Percentiles rank a stretch among this genome's conserved stretches.
Conservation (phyloP, 2,888 invertebrate species). For the Epicampocera succincta region DNA sequence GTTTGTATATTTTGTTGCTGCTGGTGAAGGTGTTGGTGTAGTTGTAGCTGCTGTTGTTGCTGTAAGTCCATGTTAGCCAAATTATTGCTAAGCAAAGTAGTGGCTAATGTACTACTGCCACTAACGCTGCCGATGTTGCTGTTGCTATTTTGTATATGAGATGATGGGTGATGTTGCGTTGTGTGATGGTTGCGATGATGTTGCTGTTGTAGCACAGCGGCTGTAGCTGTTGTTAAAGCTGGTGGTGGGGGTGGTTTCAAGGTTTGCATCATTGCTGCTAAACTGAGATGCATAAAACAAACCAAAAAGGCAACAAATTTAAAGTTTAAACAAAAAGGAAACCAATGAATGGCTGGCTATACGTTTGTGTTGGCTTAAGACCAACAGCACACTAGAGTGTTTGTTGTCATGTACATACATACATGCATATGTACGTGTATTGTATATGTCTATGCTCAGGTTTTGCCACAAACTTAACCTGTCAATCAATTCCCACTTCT, state of each 20-base stretch:
- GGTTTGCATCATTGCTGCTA: slow-evolving; percentile 81
- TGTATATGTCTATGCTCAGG: background rate
- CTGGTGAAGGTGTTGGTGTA: slow-evolving; percentile 8
- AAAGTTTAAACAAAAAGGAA: slow-evolving; percentile 36
- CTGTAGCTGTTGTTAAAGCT: slow-evolving; percentile 63
- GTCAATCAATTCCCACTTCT: slow-evolving; percentile 54
- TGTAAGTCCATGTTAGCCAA: background rate
- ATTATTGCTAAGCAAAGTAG: background rate
- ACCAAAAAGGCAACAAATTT: slow-evolving; percentile 42
- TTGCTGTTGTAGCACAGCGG: slow-evolving; percentile 71
- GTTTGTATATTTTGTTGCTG: slow-evolving; percentile 73
- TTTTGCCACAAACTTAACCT: slow-evolving; percentile 55
- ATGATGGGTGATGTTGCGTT: slow-evolving; percentile 71
- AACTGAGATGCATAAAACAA: slow-evolving; percentile 74
- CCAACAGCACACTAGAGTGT: slow-evolving; percentile 14
- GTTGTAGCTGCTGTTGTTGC: slow-evolving; percentile 25
- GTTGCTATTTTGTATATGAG: slow-evolving; percentile 58
- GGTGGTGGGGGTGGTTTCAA: slow-evolving; percentile 80
- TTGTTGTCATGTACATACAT: background rate
- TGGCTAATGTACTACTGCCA: background rate
- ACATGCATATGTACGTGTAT: background rate
- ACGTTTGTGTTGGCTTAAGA: slow-evolving; percentile 39
- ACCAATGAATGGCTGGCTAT: slow-evolving; percentile 6
- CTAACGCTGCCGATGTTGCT: slow-evolving; percentile 62
- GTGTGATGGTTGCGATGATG: slow-evolving; percentile 65